phyloP scores from a whole-genome alignment of 2,888 invertebrate genomes.

The Vanessa cardui region DNA sequence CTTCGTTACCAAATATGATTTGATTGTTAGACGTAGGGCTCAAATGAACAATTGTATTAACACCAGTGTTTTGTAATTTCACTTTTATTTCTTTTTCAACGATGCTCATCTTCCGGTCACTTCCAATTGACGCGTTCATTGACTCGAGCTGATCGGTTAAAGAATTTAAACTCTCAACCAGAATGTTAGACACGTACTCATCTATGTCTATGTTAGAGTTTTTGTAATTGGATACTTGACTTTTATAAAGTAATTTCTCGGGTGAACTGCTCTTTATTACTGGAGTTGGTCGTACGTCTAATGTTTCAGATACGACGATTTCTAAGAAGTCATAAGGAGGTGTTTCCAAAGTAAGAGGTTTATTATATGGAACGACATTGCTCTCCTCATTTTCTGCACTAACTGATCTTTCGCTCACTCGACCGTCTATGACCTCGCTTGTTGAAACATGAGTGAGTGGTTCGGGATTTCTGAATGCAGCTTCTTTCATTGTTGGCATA shows the following conservation, averaged over 20 bases:
- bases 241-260: conserved; percentile 40
- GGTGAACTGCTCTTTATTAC: conserved; percentile 39
- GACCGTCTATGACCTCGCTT: conserved; percentile 50
- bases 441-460: conserved; percentile 34
- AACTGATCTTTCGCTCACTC: conserved; percentile 50
- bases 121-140: conserved; percentile 68
- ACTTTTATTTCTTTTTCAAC: conserved; percentile 80
- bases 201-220: conserved; percentile 66
- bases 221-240: conserved; percentile 40
- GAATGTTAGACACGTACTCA: conserved; percentile 77
- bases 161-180: conserved; percentile 78
- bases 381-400: conserved; percentile 52
- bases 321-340: conserved; percentile 69
- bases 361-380: conserved; percentile 53
- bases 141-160: conserved; percentile 73
- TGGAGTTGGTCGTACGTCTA: conserved; percentile 48
- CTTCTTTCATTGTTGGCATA: conserved; percentile 57
- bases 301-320: conserved; percentile 73
- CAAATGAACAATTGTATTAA: conserved; percentile 76
- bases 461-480: conserved; percentile 32
- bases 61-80: conserved; percentile 74
- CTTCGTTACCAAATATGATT: conserved; percentile 77
- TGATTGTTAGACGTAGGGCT: conserved; percentile 77
- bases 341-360: conserved; percentile 51
- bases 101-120: conserved; percentile 67